Percentiles rank a stretch among this genome's conserved stretches.
These are phyloP conservation scores for Drosophila sturtevanti DNA, from an alignment of 1,140 invertebrate species.

Conservation along the genomic window DNA sequence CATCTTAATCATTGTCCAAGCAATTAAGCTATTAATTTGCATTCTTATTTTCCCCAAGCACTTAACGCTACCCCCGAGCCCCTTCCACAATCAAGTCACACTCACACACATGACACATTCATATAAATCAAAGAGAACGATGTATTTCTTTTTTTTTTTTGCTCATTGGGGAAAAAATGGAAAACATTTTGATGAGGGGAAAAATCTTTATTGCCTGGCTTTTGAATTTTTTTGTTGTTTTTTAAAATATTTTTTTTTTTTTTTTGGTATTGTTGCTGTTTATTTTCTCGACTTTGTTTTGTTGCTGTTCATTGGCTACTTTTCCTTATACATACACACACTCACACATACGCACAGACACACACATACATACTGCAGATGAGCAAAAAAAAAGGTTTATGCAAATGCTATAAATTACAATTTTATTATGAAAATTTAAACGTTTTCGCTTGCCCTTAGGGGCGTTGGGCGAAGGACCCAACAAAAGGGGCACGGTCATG, in stretches of 20 bases:
- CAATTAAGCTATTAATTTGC: constrained; percentile 69
- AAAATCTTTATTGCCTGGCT: constrained; percentile 53
- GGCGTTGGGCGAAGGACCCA: neutral
- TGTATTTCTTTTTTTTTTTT: constrained; percentile 65
- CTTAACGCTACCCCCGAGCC: neutral
- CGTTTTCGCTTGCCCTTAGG: constrained; percentile 16
- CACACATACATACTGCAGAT: neutral
- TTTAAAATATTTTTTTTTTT: constrained; percentile 4
- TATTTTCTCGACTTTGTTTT: constrained; percentile 20
- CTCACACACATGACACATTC: constrained; percentile 24
- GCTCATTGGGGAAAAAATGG: constrained; percentile 49
- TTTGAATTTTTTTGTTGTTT: neutral
- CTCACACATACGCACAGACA: neutral
- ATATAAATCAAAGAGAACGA: constrained; percentile 61
- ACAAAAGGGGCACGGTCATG: neutral
- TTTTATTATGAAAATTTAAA: constrained; percentile 79
- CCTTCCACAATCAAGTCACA: neutral
- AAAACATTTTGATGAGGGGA: constrained; percentile 55
- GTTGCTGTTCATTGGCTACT: constrained; percentile 54
- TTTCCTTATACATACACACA: constrained; percentile 45
- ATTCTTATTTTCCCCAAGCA: constrained; percentile 28
- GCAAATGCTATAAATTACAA: constrained; percentile 77
- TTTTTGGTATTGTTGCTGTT: constrained; percentile 21
- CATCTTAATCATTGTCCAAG: constrained; percentile 24
- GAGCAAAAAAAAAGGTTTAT: constrained; percentile 54